Base-by-base conservation (phyloP, 2,888 invertebrate species). In the Heliconius sara region DNA sequence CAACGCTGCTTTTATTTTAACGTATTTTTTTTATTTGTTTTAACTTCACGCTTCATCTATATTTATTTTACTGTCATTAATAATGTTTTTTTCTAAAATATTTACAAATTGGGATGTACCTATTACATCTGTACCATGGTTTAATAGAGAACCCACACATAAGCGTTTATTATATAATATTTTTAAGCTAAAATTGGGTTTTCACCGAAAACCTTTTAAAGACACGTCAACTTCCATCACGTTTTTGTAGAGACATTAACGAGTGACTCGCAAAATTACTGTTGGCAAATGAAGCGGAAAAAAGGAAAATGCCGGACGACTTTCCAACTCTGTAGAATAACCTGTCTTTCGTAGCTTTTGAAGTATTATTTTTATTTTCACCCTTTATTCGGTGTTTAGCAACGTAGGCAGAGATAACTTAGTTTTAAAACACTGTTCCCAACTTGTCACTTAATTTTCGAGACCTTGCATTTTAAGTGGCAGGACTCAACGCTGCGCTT, bases 181-280 rank as follows among this genome's bases (percentile, higher is more conserved):
- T 60, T 60, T 73, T 73, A 57, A 73, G 60, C 73, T 34, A 39
- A 73, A 73, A 39, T 73, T 57, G 73, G 34, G 27, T 65, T 66
- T 65, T 47, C 22, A 66, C 27, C 65, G 75, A 75, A 75, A 75
- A 75, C 75, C 74, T 67, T 74, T 74, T 74, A 78, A 78, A 74
- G 67, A 25, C 39, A 74, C 78, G 78, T 78, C 74, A 74, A 78
- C 57, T 78, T 39, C 68, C 74, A 73, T 74, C 78, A 74, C 78
- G 78, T 78, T 78, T 78, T 74, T 74, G 67, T 78, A 67, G 78
- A 39, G 72, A 67, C 78, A 78, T 78, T 78, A 78, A 74, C 78
- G 66, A 74, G 78, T 78, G 78, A 78, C 78, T 78, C 60, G 78
- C 78, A 66, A 74, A 78, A 78, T 74, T 60, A 72, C 73, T 73